phyloP scores from a whole-genome alignment of 2,797 vertebrate genomes.

The Falco peregrinus region DNA sequence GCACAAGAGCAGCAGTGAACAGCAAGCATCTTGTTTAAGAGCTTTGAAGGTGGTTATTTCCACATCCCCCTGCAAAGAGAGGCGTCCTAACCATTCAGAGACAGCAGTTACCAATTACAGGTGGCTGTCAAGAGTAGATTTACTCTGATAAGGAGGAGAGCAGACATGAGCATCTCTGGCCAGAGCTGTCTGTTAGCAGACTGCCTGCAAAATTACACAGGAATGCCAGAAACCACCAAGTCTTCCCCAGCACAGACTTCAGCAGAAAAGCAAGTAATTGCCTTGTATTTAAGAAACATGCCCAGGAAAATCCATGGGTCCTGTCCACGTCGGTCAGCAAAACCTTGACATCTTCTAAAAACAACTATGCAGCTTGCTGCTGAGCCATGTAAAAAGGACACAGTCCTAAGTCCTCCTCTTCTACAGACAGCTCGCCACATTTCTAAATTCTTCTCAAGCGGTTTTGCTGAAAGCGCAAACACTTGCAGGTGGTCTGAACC shows the following conservation, averaged over 20 bases:
- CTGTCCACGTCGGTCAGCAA: accelerated
- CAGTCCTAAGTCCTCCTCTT: background rate
- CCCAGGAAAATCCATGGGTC: background rate
- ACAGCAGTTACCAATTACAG: background rate
- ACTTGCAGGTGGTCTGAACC: background rate
- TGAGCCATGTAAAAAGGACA: background rate
- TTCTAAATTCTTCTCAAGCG: accelerated
- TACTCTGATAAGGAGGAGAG: background rate
- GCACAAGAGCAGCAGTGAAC: background rate
- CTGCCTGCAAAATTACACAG: background rate
- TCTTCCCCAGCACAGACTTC: background rate
- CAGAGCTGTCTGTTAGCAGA: background rate
- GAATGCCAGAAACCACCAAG: background rate
- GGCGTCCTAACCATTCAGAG: background rate
- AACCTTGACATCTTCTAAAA: too few relatives aligned
- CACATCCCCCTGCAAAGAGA: background rate
- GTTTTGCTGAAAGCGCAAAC: background rate
- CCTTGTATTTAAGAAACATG: accelerated
- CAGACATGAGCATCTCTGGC: background rate
- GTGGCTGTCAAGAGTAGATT: background rate
- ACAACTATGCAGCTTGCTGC: background rate
- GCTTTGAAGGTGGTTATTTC: background rate
- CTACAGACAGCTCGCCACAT: background rate
- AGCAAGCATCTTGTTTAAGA: background rate
- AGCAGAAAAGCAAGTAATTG: background rate